Base-by-base conservation (phyloP, 2,797 vertebrate species). In the Anabas testudineus region DNA sequence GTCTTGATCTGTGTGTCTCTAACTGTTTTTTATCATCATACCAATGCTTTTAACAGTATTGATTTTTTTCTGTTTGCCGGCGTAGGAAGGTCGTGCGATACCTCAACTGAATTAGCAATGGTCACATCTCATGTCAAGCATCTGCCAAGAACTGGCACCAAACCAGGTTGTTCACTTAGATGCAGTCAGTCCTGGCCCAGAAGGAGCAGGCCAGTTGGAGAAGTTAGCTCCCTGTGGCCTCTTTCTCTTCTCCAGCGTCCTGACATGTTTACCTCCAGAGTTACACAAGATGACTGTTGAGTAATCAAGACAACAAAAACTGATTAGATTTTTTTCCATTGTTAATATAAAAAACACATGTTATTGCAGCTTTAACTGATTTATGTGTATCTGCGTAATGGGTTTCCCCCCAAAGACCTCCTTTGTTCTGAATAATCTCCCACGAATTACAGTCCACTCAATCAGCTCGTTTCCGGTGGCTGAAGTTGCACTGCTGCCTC, bases 41-140 rank as follows among this genome's bases (percentile, higher is more conserved):
- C 63, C 5, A 62, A 73, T 70, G 67, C 70, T 77, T 82, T 82
- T 77, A 82, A 69, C 34, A 18, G 24, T 0, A 78, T 68, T 43
- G 55, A 67, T 32, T 32, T 74, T 57, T 22, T 49, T 49, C 19
- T 32, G 15, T 43, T 55, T 14, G 30, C 34, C 47, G n/a, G n/a
- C 43, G 1, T 10, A 19, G 14, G 10, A 72, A 69, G 62, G 60
- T 61, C 59, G 58, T 9, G n/a, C 48, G 12, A 18, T 15, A 16
- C 10, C 36, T 21, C 21, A 56, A 67, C 62, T 3, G 10, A 78
- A 74, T 64, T 18, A 81, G 42, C 24, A 43, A n/a, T 21, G 59
- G 9, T 48, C 8, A 45, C 53, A 54, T 16, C 5, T 14, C n/a
- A 2, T 39, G 9, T 60, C 21, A 19, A 16, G 9, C 1, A 1